phyloP scores from a whole-genome alignment of 2,888 invertebrate species.

The Eulithis prunata region DNA sequence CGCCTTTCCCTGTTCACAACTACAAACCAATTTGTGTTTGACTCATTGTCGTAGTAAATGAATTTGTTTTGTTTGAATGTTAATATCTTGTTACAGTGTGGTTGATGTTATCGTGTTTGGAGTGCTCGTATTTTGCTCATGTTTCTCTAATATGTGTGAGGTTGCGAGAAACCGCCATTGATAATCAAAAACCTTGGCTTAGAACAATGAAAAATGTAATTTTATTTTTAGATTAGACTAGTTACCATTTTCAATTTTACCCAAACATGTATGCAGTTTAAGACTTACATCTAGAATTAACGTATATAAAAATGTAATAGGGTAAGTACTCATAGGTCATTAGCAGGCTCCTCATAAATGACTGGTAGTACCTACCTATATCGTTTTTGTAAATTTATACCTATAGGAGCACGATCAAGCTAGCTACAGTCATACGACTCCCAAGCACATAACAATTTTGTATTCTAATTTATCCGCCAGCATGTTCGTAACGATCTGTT shows the following conservation, averaged over 20 bases:
- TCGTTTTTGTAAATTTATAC: not conserved
- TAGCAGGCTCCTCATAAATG: no score
- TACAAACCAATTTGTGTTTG: constrained; percentile 52
- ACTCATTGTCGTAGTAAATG: constrained; percentile 50
- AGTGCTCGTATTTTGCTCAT: constrained; percentile 8
- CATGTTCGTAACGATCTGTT: constrained; percentile 49
- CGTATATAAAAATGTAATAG: no score
- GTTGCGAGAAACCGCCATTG: not conserved
- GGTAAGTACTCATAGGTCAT: no score
- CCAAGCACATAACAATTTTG: constrained; percentile 25
- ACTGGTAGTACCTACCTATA: no score
- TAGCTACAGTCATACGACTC: not conserved
- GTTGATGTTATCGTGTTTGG: constrained; percentile 20
- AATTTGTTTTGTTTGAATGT: constrained; percentile 42
- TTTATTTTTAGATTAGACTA: not conserved
- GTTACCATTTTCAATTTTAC: no score
- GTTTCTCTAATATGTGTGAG: constrained; percentile 3
- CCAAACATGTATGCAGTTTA: no score
- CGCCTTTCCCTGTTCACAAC: constrained; percentile 43
- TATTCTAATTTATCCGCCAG: constrained; percentile 34
- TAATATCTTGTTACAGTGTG: constrained; percentile 27
- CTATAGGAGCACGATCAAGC: not conserved
- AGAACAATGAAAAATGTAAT: not conserved
- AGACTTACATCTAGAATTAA: no score
- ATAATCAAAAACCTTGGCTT: not conserved